Evolutionary conservation across 2,797 vertebrate species (phyloP).

Genomic region (Mastacembelus armatus): DNA sequence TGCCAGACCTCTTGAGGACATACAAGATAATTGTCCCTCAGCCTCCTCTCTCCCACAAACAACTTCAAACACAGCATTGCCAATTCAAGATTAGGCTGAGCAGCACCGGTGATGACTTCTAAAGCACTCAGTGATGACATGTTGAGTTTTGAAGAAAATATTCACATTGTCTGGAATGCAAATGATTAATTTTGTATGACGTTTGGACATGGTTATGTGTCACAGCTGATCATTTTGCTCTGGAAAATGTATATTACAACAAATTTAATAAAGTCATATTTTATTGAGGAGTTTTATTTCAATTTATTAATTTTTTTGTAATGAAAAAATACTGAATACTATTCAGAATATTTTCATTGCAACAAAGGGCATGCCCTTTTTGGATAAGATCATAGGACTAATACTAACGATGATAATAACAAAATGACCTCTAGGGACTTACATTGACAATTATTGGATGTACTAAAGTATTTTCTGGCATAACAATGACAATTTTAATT

Average conservation of each 20-base stretch:
- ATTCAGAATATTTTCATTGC: too few relatives aligned
- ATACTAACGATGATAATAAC: too few relatives aligned
- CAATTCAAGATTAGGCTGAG: conserved; percentile 65
- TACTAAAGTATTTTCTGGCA: neutral
- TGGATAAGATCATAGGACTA: too few relatives aligned
- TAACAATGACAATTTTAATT: neutral
- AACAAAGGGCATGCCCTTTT: too few relatives aligned
- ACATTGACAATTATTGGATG: neutral
- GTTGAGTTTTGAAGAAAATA: conserved; percentile 64
- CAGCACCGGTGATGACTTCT: conserved; percentile 65
- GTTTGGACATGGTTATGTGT: conserved; percentile 1
- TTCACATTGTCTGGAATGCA: conserved; percentile 68
- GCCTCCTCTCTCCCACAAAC: conserved; percentile 57
- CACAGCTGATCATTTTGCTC: neutral
- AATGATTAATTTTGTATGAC: conserved; percentile 53
- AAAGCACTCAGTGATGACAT: conserved; percentile 64
- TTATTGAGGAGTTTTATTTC: too few relatives aligned
- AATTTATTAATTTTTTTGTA: too few relatives aligned
- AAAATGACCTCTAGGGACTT: neutral
- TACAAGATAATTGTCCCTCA: conserved; percentile 77
- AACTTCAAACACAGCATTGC: conserved; percentile 74
- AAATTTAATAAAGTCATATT: too few relatives aligned
- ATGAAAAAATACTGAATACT: too few relatives aligned
- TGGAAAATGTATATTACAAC: too few relatives aligned
- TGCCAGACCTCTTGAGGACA: conserved; percentile 75